Evolutionary conservation across 1,140 invertebrate genomes (phyloP).

Genomic region (Pachypeltis micranthus): DNA sequence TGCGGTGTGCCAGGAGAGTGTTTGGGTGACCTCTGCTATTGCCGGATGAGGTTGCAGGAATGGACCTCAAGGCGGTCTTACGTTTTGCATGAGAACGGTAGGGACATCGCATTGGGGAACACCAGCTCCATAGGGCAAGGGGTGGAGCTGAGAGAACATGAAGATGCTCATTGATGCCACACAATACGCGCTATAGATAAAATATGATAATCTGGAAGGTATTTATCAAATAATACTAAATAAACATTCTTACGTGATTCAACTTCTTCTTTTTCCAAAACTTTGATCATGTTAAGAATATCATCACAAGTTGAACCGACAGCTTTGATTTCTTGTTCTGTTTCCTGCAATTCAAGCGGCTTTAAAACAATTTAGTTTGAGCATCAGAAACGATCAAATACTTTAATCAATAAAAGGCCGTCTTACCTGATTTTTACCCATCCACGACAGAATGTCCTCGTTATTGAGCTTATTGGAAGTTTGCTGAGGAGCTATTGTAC

Average conservation of each 20-base stretch:
- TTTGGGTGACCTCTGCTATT: no score
- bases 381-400: neutral
- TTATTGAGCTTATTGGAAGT: constrained; percentile 8
- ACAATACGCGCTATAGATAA: no score
- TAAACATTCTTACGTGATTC: constrained; percentile 21
- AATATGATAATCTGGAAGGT: no score
- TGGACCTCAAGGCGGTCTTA: no score
- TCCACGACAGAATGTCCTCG: constrained; percentile 19
- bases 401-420: neutral
- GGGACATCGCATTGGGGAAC: no score
- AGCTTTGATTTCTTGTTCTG: constrained; percentile 10
- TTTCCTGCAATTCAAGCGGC: constrained; percentile 1
- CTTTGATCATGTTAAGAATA: constrained; percentile 26
- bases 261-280: constrained; percentile 29
- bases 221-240: neutral
- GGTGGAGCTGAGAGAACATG: no score
- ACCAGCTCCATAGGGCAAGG: no score
- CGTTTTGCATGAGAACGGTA: no score
- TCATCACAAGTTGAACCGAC: constrained; percentile 26
- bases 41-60: no score
- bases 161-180: no score
- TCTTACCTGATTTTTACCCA: constrained; percentile 14
- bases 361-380: neutral
- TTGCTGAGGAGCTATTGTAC: neutral
- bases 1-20: no score